These are phyloP conservation scores for Sericinus montela DNA, from an alignment of 2,888 invertebrate genomes.

Conservation along the genomic window DNA sequence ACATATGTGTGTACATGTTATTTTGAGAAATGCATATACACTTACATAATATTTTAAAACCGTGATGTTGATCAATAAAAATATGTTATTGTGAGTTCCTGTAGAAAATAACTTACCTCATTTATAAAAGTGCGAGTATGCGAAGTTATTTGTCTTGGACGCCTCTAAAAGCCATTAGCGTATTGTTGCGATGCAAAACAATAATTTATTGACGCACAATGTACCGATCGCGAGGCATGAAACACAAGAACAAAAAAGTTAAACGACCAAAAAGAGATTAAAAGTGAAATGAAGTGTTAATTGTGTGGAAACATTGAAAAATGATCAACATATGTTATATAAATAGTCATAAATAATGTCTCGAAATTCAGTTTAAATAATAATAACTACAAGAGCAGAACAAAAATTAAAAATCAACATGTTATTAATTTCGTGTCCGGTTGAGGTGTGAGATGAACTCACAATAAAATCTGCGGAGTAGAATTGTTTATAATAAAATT, in stretches of 20 bases:
- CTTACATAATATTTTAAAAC: no score
- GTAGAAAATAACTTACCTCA: constrained; percentile 6
- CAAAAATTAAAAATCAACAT: constrained; percentile 75
- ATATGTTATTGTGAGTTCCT: background rate
- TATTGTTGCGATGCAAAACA: constrained; percentile 30
- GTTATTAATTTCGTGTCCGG: constrained; percentile 74
- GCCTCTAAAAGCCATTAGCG: constrained; percentile 35
- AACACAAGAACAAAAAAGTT: constrained; percentile 50
- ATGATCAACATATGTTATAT: constrained; percentile 79
- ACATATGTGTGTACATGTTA: no score
- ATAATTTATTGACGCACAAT: constrained; percentile 43
- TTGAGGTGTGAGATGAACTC: constrained; percentile 72
- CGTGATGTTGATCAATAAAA: no score
- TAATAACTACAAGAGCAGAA: constrained; percentile 74
- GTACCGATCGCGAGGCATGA: constrained; percentile 41
- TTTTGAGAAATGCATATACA: no score
- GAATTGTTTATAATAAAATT: constrained; percentile 6
- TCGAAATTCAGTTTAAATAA: constrained; percentile 78
- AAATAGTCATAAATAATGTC: constrained; percentile 76
- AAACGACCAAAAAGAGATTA: constrained; percentile 62
- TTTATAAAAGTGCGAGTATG: constrained; percentile 14
- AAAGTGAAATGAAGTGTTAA: constrained; percentile 77
- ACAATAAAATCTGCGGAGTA: constrained; percentile 41
- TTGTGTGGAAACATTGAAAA: constrained; percentile 77
- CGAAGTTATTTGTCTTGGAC: constrained; percentile 28